Evolutionary conservation across 2,888 invertebrate genomes (phyloP), one percentile per base, ranked within the genome.

Genomic region (Augochlorella aurata): DNA sequence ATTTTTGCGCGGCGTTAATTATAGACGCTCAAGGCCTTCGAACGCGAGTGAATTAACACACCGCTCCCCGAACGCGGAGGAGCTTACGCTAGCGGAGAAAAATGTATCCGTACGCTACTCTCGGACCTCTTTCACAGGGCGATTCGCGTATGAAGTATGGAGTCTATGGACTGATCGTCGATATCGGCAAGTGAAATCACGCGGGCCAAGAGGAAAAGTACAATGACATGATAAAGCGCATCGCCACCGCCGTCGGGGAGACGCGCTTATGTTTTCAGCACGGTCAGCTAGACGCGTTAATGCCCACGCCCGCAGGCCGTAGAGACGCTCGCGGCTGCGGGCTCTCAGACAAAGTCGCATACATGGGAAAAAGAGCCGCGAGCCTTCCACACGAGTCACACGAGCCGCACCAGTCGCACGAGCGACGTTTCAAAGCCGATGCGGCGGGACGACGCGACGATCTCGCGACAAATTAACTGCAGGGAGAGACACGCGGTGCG

Each of bases 401-500:
- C 38, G 38, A 7, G 38, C 38, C 38, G 38, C 38, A 38, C 38
- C 38, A 38, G 38, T 38, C 38, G 38, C n/a, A 73, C 74, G 71
- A 73, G n/a, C 67, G 68, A 66, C 38, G 83, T 77, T 78, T 79
- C 70, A 81, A 86, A 86, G 83, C 63, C 79, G 74, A 75, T 70
- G 50, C 58, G 74, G 38, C 58, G 77, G 76, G 73, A 54, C 67
- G 74, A 54, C 50, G 70, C 75, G 73, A 75, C 79, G 74, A 82
- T 79, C 70, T 73, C 77, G 69, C 81, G 86, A 86, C 79, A 80
- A 84, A 86, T 86, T 84, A 86, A 86, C 77, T 74, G 58, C 81
- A 71, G 54, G 61, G 61, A 61, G 61, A 14, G 29, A 61, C 61
- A 16, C 45, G 38, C 63, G 77, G 50, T 45, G 75, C 61, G 61